Percentiles rank a stretch among this genome's conserved stretches.
Conservation (phyloP, 2,888 invertebrate genomes). For the Cheilosia vernalis region DNA sequence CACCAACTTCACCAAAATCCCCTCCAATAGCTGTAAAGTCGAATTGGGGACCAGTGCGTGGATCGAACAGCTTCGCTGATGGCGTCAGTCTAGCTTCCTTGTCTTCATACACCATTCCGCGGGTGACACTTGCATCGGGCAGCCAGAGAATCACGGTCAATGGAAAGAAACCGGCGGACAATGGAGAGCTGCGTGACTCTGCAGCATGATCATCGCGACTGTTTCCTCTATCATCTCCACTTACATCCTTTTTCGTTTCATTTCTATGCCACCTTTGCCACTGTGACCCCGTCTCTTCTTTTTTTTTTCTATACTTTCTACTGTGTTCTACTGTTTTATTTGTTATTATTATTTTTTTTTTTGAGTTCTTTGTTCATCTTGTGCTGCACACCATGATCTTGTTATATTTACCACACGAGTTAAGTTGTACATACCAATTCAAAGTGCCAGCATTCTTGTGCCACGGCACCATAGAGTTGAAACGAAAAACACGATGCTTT, state of each 20-base stretch:
- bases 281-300: slow-evolving; percentile 40
- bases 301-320: slow-evolving; percentile 26
- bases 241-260: slow-evolving; percentile 53
- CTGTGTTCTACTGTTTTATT: slow-evolving; percentile 21
- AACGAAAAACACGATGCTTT: slow-evolving; percentile 60
- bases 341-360: slow-evolving; percentile 20
- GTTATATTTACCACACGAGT: slow-evolving; percentile 16
- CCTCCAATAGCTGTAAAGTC: slow-evolving; percentile 33
- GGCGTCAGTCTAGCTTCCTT: slow-evolving; percentile 53
- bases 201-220: slow-evolving; percentile 75
- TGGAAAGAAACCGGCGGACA: slow-evolving; percentile 46
- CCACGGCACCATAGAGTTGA: slow-evolving; percentile 41
- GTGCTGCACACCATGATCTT: slow-evolving; percentile 35
- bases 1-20: slow-evolving; percentile 63
- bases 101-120: slow-evolving; percentile 70
- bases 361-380: slow-evolving; percentile 36
- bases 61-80: slow-evolving; percentile 83
- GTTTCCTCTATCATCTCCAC: slow-evolving; percentile 30
- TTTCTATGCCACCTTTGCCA: slow-evolving; percentile 35
- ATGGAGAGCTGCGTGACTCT: slow-evolving; percentile 75
- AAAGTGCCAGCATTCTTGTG: slow-evolving; percentile 69
- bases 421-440: slow-evolving; percentile 55
- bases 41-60: slow-evolving; percentile 84
- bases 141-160: slow-evolving; percentile 60
- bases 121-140: slow-evolving; percentile 59